Conservation (phyloP, 2,888 invertebrate species). For the Xiphydria camelus region DNA sequence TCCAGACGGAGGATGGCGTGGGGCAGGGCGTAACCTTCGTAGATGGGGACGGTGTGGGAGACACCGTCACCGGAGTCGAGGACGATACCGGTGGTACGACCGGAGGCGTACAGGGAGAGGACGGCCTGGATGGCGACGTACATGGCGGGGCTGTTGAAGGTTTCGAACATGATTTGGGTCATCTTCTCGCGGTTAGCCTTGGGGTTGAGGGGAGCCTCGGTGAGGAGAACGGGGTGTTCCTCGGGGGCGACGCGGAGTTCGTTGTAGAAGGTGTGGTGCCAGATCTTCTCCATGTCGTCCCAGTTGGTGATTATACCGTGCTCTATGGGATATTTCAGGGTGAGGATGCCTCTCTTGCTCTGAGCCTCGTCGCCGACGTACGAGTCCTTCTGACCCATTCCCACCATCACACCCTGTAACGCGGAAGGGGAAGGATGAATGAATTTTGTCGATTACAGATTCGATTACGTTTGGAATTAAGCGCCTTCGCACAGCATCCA, state of each 20-base stretch:
- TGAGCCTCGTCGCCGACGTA: conserved; percentile 88
- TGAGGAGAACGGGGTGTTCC: conserved; percentile 91
- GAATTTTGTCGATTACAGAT: too few relatives aligned
- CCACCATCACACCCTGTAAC: conserved; percentile 63
- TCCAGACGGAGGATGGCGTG: too few relatives aligned
- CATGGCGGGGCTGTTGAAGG: too few relatives aligned
- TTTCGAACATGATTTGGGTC: too few relatives aligned
- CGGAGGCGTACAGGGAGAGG: conserved; percentile 89
- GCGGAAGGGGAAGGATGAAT: too few relatives aligned
- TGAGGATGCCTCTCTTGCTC: conserved; percentile 83
- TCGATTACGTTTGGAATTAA: too few relatives aligned
- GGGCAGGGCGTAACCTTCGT: too few relatives aligned
- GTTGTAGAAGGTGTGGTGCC: conserved; percentile 78
- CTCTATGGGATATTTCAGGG: conserved; percentile 90
- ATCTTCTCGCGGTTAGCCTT: conserved; percentile 96
- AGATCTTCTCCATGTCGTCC: conserved; percentile 98
- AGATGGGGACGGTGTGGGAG: too few relatives aligned
- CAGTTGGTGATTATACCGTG: conserved; percentile 95
- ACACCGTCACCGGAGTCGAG: too few relatives aligned
- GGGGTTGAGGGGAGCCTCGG: too few relatives aligned
- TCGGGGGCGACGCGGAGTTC: conserved; percentile 93
- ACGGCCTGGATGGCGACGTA: too few relatives aligned
- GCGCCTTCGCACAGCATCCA: conserved; percentile 30
- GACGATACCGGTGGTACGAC: too few relatives aligned
- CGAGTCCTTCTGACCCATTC: conserved; percentile 74